Evolutionary conservation across 2,113 vertebrate genomes (phyloP).

Genomic region (Drymodes brunneopygia): DNA sequence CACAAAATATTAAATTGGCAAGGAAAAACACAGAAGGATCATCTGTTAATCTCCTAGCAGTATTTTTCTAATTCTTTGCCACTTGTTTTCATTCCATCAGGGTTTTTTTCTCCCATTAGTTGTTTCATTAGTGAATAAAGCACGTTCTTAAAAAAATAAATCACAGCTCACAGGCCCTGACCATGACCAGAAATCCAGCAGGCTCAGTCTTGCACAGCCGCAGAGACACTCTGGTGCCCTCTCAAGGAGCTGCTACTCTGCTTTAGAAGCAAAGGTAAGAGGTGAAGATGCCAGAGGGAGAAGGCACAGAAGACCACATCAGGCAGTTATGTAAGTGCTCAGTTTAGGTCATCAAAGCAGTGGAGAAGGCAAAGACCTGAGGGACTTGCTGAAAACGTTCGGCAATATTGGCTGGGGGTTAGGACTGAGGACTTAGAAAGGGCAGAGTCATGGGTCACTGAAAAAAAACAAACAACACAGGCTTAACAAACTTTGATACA

Average conservation of each 20-base stretch:
- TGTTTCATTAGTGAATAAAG: background rate
- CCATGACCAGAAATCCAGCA: background rate
- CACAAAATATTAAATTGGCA: background rate
- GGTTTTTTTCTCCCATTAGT: background rate
- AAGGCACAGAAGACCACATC: background rate
- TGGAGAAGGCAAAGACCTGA: background rate
- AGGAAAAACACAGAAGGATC: background rate
- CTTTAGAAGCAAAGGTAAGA: background rate
- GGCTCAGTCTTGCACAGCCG: background rate
- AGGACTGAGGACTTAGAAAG: background rate
- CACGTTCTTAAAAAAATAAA: background rate
- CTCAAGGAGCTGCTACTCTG: background rate
- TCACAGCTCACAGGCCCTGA: background rate
- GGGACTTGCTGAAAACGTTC: background rate
- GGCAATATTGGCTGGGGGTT: background rate
- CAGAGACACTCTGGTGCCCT: background rate
- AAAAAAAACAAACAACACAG: background rate
- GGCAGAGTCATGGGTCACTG: background rate
- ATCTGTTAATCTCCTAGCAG: background rate
- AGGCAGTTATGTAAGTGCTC: rapidly evolving
- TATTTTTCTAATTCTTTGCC: background rate
- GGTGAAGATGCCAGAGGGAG: background rate
- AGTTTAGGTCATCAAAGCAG: background rate
- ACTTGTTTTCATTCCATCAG: background rate
- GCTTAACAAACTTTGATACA: background rate